Base-by-base conservation (phyloP, 2,113 vertebrate genomes). In the Petroica traversi region DNA sequence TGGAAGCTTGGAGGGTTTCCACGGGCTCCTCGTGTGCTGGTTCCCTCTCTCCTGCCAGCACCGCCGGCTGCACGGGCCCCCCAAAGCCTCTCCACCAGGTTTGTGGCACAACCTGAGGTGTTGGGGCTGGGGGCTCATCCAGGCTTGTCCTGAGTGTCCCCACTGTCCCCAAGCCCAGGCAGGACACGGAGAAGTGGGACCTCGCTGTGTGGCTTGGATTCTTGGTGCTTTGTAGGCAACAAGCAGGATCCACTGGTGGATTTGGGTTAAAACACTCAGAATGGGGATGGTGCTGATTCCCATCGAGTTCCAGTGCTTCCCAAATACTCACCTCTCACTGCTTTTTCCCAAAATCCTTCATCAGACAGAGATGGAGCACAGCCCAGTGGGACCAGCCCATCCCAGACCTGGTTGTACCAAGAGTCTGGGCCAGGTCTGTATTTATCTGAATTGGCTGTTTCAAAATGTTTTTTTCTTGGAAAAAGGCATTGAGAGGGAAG, bases 1-100 rank as follows among this genome's bases (percentile, higher is more conserved):
- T 69, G 83, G 80, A 61, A 81, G 91, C 33, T 75, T 69, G 95
- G 89, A 79, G 78, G 78, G 64, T 75, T 96, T 92, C 91, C 94
- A 93, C 33, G 11, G 19, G 48, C 67, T 79, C 74, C 48, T 46
- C 2, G 80, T 0, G 3, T 8, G 91, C 40, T 23, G 75, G n/a
- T 67, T 19, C 68, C 9, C 3, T 19, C 49, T 12, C 3, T 23
- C 14, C 52, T 14, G 43, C 25, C 49, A 14, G 82, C 1, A 11
- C 77, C 0, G 0, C 54, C 1, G 4, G 62, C 80, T 58, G 49
- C 40, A 13, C 5, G 0, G 24, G 13, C 10, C 34, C 22, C 25
- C 46, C 48, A 5, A 2, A 14, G 24, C 22, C 24, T 48, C 45
- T 34, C 10, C 0, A 3, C 8, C 2, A 49, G 43, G 34, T 85